These are phyloP conservation scores for Diaprepes abbreviatus DNA, from an alignment of 2,888 invertebrate genomes.

Conservation along the genomic window DNA sequence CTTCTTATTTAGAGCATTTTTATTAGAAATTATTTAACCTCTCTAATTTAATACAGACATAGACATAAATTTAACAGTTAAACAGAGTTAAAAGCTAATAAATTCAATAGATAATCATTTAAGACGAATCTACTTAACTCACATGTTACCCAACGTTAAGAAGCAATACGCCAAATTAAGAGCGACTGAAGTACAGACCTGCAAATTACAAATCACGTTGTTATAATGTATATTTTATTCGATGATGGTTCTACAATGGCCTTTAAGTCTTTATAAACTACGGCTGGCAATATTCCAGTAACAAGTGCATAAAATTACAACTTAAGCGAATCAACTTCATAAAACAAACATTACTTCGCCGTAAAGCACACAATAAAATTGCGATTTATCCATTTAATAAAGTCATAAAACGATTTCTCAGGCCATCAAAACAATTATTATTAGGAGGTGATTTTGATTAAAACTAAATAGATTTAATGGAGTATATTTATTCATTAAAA, in stretches of 20 bases:
- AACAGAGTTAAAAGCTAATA: too few relatives aligned
- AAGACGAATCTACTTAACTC: neutral
- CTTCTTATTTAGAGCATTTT: too few relatives aligned
- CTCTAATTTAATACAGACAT: too few relatives aligned
- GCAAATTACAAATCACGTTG: neutral
- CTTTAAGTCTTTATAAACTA: conserved; percentile 11
- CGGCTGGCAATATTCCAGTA: conserved; percentile 31
- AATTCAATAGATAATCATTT: too few relatives aligned
- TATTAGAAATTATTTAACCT: too few relatives aligned
- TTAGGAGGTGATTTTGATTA: conserved; percentile 18
- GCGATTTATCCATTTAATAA: conserved; percentile 44
- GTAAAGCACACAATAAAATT: conserved; percentile 44
- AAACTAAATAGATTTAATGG: conserved; percentile 11
- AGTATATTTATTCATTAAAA: too few relatives aligned
- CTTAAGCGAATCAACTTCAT: conserved; percentile 41
- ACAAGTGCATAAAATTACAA: conserved; percentile 41
- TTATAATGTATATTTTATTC: conserved; percentile 20
- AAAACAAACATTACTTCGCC: conserved; percentile 39
- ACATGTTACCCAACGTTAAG: neutral
- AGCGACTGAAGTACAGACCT: neutral
- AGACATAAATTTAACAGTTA: too few relatives aligned
- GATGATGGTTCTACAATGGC: conserved; percentile 11
- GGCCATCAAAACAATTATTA: conserved; percentile 14
- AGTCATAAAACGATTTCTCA: conserved; percentile 33
- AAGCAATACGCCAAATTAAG: neutral